phyloP scores from a whole-genome alignment of 1,140 invertebrate genomes.

The Idris sp. region DNA sequence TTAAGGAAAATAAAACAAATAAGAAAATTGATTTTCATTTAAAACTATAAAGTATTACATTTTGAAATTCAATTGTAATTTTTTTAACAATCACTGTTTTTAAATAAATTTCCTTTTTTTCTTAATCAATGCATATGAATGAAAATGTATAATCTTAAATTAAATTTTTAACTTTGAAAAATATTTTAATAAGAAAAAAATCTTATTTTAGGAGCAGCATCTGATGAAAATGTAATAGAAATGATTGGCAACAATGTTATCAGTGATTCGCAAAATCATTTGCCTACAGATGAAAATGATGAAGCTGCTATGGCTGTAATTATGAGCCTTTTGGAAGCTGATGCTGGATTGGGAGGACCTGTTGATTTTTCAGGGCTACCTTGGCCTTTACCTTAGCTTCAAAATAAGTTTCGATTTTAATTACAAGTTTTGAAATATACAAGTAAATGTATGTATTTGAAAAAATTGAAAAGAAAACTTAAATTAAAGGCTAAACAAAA shows the following conservation, averaged over 20 bases:
- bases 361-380: conserved; percentile 92
- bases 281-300: conserved; percentile 86
- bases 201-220: conserved; percentile 69
- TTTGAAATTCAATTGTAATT: too few relatives aligned
- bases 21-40: too few relatives aligned
- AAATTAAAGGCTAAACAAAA: too few relatives aligned
- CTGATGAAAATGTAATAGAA: conserved; percentile 81
- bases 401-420: too few relatives aligned
- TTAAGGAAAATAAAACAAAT: too few relatives aligned
- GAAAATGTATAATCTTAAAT: neutral
- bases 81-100: too few relatives aligned
- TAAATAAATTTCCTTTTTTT: too few relatives aligned
- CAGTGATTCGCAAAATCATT: conserved; percentile 76
- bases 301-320: conserved; percentile 95
- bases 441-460: too few relatives aligned
- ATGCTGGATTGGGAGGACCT: conserved; percentile 85
- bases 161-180: neutral
- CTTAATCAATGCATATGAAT: neutral
- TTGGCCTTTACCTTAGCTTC: conserved; percentile 89
- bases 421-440: too few relatives aligned
- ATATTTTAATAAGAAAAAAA: conserved; percentile 6
- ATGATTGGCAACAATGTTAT: conserved; percentile 80
- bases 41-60: too few relatives aligned
- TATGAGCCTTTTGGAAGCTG: conserved; percentile 92
- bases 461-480: too few relatives aligned